Evolutionary conservation across 37 sponge, comb jelly and placozoan species (phyloP).

Genomic region (Beroe ovata): DNA sequence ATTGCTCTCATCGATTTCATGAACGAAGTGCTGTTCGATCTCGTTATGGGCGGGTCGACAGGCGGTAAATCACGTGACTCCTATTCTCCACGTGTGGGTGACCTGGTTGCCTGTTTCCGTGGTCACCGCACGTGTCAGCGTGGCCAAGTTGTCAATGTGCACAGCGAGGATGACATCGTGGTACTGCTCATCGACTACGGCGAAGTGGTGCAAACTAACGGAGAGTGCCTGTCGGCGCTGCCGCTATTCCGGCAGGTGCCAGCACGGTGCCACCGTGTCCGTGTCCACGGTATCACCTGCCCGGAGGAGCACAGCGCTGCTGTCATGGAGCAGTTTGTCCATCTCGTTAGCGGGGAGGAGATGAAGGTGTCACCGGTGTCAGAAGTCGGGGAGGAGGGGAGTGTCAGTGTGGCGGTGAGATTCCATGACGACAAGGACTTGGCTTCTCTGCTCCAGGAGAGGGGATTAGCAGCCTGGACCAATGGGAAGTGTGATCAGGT

Average conservation of each 20-base stretch:
- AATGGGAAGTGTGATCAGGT: background rate
- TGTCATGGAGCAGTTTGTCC: background rate
- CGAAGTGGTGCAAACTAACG: background rate
- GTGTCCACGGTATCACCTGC: background rate
- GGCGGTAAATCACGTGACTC: background rate
- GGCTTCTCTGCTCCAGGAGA: background rate
- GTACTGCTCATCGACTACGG: slow-evolving; percentile 16
- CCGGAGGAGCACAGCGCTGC: slow-evolving; percentile 7
- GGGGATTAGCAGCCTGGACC: background rate
- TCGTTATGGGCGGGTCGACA: background rate
- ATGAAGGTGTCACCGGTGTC: background rate
- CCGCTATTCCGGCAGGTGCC: background rate
- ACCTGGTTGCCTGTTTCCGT: slow-evolving; percentile 23
- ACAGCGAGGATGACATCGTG: background rate
- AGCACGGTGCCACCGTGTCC: background rate
- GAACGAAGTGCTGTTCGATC: background rate
- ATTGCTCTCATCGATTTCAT: background rate
- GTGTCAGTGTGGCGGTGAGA: background rate
- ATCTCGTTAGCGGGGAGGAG: background rate
- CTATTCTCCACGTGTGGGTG: background rate
- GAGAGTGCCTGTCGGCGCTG: background rate
- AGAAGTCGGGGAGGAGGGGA: background rate
- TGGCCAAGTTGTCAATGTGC: background rate
- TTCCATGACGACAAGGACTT: background rate
- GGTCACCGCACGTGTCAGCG: background rate